phyloP scores from a whole-genome alignment of 2,888 invertebrate genomes.

The Steinernema hermaphroditum region DNA sequence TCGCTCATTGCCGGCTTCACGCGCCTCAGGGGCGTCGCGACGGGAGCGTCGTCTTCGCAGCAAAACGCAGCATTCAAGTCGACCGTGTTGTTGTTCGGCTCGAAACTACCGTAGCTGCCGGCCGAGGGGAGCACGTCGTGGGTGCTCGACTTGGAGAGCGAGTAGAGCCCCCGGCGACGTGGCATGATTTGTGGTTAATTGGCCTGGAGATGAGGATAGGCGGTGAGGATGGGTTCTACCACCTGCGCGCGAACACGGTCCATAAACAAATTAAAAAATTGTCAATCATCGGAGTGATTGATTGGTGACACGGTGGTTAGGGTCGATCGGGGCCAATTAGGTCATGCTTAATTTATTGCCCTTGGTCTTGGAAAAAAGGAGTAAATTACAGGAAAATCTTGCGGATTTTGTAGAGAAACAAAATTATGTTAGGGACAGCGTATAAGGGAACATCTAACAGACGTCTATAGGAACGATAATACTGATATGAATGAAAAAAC shows the following conservation, averaged over 20 bases:
- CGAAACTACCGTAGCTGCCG: background rate
- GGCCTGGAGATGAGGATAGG: background rate
- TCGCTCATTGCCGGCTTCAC: slow-evolving; percentile 16
- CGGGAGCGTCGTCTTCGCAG: slow-evolving; percentile 1
- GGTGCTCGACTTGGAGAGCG: slow-evolving; percentile 19
- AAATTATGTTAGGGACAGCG: too few relatives aligned
- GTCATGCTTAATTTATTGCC: too few relatives aligned
- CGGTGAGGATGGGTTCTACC: background rate
- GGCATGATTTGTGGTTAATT: slow-evolving; percentile 7
- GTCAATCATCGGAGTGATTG: background rate
- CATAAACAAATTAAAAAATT: slow-evolving; percentile 26
- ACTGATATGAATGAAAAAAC: too few relatives aligned
- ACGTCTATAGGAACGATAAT: too few relatives aligned
- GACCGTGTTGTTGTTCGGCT: background rate
- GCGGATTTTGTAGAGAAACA: too few relatives aligned
- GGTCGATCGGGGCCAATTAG: too few relatives aligned
- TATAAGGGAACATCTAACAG: too few relatives aligned
- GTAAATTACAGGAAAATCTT: too few relatives aligned
- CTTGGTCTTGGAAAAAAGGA: too few relatives aligned
- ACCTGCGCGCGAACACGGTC: slow-evolving; percentile 15
- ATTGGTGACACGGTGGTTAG: background rate
- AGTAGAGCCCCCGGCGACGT: slow-evolving; percentile 1
- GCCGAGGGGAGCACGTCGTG: slow-evolving; percentile 4
- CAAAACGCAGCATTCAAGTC: slow-evolving; percentile 13
- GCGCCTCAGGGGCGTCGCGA: background rate